A percentile compares a stretch with the other conserved stretches of the same genome.
phyloP scores from a whole-genome alignment of 2,797 vertebrate species.

The Pseudocheirus occidentalis region DNA sequence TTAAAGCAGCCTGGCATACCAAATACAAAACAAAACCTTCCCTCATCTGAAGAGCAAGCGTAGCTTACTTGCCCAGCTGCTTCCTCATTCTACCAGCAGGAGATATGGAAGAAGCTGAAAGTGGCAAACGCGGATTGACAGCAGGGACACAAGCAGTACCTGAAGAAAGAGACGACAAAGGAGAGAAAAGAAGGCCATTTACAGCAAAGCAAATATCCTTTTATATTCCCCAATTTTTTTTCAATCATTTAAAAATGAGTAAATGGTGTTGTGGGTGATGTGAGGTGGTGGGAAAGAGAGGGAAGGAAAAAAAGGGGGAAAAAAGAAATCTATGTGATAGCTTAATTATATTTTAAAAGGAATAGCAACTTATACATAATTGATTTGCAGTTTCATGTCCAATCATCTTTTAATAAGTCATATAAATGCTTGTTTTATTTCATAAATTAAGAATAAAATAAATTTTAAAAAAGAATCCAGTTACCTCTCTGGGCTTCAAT shows the following conservation, averaged over 20 bases:
- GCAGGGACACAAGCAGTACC: background rate
- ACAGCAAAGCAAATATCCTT: background rate
- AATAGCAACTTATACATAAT: background rate
- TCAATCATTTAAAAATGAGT: background rate
- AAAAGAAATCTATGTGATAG: background rate
- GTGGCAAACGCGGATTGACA: background rate
- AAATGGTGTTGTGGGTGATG: background rate
- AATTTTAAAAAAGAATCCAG: too few species aligned
- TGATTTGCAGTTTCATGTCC: background rate
- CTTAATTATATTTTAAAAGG: background rate
- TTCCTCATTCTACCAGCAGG: background rate
- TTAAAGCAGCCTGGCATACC: background rate
- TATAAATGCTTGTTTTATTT: background rate
- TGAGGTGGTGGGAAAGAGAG: background rate
- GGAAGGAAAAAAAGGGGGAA: background rate
- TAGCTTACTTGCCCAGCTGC: background rate
- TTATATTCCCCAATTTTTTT: background rate
- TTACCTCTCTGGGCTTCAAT: too few species aligned
- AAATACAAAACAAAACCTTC: background rate
- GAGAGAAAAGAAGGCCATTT: background rate
- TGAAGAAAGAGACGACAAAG: background rate
- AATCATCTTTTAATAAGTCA: background rate
- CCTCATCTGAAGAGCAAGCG: background rate
- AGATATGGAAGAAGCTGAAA: background rate
- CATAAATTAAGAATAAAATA: too few species aligned